Percentiles rank a stretch among this genome's conserved stretches.
Conservation (phyloP, 2,888 invertebrate species). For the Slavum lentiscoides region DNA sequence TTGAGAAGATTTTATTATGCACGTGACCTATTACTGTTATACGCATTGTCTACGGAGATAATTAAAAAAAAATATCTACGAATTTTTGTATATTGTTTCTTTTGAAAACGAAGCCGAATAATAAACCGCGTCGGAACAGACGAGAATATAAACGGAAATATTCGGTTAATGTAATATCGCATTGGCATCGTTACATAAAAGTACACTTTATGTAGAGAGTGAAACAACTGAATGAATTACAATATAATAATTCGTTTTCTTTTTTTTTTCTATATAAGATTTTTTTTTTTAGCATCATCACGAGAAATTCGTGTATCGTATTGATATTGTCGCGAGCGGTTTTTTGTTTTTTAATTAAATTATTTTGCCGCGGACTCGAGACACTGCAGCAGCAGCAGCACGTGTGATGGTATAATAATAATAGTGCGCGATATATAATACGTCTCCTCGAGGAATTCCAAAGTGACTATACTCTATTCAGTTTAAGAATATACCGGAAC, state of each 20-base stretch:
- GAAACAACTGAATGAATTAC: not conserved
- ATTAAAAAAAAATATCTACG: too few species aligned
- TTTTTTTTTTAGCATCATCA: conserved; percentile 39
- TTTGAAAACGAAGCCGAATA: too few species aligned
- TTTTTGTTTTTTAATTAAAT: conserved; percentile 28
- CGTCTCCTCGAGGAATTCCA: conserved; percentile 28
- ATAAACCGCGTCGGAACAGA: not conserved
- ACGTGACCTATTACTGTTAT: conserved; percentile 1
- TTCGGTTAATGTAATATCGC: not conserved
- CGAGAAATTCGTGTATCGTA: conserved; percentile 7
- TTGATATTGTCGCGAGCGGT: not conserved
- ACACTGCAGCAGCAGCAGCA: not conserved
- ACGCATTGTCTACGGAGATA: conserved; percentile 2
- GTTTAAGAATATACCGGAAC: too few species aligned
- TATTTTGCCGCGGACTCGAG: not conserved
- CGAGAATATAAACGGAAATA: not conserved
- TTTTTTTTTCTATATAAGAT: not conserved
- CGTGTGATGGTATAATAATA: not conserved
- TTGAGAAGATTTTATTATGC: not conserved
- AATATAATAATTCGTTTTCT: conserved; percentile 16
- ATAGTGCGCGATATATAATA: not conserved
- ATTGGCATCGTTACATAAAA: not conserved
- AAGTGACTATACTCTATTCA: not conserved
- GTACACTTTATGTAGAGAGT: too few species aligned
- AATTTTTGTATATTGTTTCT: not conserved